A percentile compares a stretch with the other conserved stretches of the same genome.
Evolutionary conservation across 2,113 vertebrate genomes (phyloP).

Genomic region (Halichoerus grypus): DNA sequence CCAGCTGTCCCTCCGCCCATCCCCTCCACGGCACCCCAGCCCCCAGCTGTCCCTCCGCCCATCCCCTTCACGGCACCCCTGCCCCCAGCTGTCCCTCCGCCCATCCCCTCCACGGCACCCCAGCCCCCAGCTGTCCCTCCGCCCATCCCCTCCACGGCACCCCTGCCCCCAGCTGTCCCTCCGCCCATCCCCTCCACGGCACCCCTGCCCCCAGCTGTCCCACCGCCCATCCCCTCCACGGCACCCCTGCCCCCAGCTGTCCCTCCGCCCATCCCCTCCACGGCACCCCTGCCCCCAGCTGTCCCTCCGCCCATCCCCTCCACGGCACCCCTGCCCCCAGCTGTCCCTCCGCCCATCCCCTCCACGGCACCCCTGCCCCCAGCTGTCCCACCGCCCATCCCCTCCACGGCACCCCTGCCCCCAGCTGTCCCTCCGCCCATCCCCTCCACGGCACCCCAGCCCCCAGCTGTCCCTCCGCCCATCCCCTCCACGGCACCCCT

Average conservation of each 20-base stretch:
- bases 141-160: fast-evolving
- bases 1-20: fast-evolving
- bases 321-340: fast-evolving
- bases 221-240: neutral
- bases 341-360: fast-evolving
- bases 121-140: neutral
- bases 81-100: fast-evolving
- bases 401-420: neutral
- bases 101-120: neutral
- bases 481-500: neutral
- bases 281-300: neutral
- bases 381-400: fast-evolving
- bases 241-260: too few species aligned
- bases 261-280: neutral
- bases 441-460: neutral
- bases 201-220: neutral
- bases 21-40: neutral
- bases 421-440: fast-evolving
- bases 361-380: neutral
- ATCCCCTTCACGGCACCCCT: neutral
- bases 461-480: too few species aligned
- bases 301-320: fast-evolving
- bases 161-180: too few species aligned
- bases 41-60: too few species aligned
- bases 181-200: fast-evolving